phyloP scores from a whole-genome alignment of 1,140 invertebrate genomes.

The Ceratina calcarata region DNA sequence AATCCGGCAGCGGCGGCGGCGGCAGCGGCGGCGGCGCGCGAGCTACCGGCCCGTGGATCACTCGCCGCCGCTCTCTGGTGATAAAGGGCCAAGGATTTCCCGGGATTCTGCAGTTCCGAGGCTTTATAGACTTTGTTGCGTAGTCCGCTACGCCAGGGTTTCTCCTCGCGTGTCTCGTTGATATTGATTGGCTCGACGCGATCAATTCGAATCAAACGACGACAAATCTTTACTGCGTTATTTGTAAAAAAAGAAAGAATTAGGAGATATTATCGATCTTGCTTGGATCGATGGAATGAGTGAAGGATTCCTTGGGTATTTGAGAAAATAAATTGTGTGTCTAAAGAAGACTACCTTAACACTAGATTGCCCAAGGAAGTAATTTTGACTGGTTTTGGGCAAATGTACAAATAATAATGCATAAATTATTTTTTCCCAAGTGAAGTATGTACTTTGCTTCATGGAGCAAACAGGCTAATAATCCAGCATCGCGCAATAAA shows the following conservation, averaged over 20 bases:
- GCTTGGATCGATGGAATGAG: too few relatives aligned
- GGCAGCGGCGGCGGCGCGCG: neutral
- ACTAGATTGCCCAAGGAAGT: too few relatives aligned
- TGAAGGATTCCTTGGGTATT: too few relatives aligned
- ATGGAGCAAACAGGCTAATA: constrained; percentile 29
- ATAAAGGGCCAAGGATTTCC: constrained; percentile 44
- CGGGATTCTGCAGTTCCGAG: neutral
- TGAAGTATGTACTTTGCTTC: too few relatives aligned
- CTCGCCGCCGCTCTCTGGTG: neutral
- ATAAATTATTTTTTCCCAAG: too few relatives aligned
- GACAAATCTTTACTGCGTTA: neutral
- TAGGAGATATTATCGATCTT: too few relatives aligned
- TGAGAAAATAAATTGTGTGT: too few relatives aligned
- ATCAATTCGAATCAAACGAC: neutral
- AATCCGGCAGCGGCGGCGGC: neutral
- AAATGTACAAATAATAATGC: too few relatives aligned
- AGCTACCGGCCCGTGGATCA: neutral
- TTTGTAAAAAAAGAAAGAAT: neutral
- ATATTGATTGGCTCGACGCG: neutral
- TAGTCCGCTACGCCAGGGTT: neutral
- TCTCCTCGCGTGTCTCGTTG: neutral
- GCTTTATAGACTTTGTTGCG: constrained; percentile 23
- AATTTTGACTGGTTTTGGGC: too few relatives aligned
- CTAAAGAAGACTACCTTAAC: neutral
- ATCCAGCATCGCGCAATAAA: constrained; percentile 25